Evolutionary conservation across 2,113 vertebrate species (phyloP).

Genomic region (Bostrychus sinensis): DNA sequence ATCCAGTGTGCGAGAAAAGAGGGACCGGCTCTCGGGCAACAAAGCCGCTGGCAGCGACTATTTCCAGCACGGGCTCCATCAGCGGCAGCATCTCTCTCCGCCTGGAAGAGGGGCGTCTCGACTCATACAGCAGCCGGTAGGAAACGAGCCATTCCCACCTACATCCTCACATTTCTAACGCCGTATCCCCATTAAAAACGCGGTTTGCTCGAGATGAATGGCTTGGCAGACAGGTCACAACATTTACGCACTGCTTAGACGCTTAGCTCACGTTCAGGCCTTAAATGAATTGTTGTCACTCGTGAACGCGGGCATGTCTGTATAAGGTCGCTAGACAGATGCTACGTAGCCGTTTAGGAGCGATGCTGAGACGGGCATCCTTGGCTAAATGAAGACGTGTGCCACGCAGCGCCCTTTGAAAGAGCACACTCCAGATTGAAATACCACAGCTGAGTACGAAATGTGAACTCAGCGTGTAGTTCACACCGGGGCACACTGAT

Average conservation of each 20-base stretch:
- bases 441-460: slow-evolving; percentile 35
- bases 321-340: not conserved
- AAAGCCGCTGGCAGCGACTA: slow-evolving; percentile 75
- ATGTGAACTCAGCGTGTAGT: slow-evolving; percentile 39
- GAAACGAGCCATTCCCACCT: slow-evolving; percentile 30
- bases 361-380: slow-evolving; percentile 37
- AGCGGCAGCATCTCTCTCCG: slow-evolving; percentile 73
- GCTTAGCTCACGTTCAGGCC: slow-evolving; percentile 41
- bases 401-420: slow-evolving; percentile 39
- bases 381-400: slow-evolving; percentile 24
- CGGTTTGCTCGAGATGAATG: slow-evolving; percentile 10
- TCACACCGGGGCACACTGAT: slow-evolving; percentile 31
- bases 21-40: slow-evolving; percentile 76
- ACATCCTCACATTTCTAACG: not conserved
- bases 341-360: slow-evolving; percentile 10
- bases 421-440: slow-evolving; percentile 27
- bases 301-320: slow-evolving; percentile 21
- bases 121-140: slow-evolving; percentile 80
- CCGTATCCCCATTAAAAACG: not conserved
- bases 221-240: slow-evolving; percentile 45
- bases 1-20: slow-evolving; percentile 77
- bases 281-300: slow-evolving; percentile 50
- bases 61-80: slow-evolving; percentile 68
- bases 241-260: slow-evolving; percentile 28
- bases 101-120: slow-evolving; percentile 75